These are phyloP conservation scores for Lagopus muta DNA, from an alignment of 2,113 vertebrate species.

Conservation along the genomic window DNA sequence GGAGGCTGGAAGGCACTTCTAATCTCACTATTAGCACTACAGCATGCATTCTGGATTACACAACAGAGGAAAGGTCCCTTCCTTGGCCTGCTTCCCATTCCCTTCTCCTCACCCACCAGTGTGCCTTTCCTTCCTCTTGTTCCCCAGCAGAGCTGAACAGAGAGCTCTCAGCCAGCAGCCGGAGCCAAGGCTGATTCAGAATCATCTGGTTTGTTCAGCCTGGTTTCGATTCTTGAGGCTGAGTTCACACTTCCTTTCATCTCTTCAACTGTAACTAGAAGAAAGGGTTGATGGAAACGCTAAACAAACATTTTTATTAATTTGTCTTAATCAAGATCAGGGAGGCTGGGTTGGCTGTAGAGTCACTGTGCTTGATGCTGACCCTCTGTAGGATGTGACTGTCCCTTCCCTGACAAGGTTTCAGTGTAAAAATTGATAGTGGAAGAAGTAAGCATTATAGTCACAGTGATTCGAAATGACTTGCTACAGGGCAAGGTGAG, in stretches of 20 bases:
- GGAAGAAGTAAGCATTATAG: not conserved
- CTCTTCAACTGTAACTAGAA: not conserved
- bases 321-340: not conserved
- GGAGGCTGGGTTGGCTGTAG: not conserved
- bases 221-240: not conserved
- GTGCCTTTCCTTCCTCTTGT: not conserved
- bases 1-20: not conserved
- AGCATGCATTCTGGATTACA: not conserved
- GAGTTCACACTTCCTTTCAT: not conserved
- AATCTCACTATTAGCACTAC: not conserved
- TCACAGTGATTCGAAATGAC: not conserved
- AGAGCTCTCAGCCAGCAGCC: not conserved
- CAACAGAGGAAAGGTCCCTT: not conserved
- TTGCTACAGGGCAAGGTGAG: not conserved
- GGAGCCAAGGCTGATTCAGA: not conserved
- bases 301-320: not conserved
- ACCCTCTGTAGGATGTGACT: not conserved
- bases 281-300: not conserved
- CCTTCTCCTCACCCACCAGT: not conserved
- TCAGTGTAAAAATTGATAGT: not conserved
- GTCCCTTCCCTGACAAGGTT: not conserved
- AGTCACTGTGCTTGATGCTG: not conserved
- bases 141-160: not conserved
- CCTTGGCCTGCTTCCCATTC: not conserved
- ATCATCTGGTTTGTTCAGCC: not conserved